Percentiles rank a stretch among this genome's conserved stretches.
These are phyloP conservation scores for Lethrus apterus DNA, from an alignment of 1,140 invertebrate species.

Conservation along the genomic window DNA sequence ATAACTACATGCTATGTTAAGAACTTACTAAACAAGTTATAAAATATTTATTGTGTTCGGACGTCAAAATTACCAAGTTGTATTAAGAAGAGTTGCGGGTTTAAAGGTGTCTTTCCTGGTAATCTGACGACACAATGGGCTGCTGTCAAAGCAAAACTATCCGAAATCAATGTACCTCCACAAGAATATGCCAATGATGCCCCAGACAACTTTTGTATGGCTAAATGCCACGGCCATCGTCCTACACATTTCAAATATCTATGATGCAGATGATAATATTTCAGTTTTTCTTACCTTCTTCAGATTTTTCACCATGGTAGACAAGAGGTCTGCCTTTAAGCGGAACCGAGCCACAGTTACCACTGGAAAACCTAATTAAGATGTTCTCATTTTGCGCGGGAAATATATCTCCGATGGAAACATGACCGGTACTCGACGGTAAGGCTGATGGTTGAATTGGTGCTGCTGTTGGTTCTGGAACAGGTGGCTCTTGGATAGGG, in stretches of 20 bases:
- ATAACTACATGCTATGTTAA: too few relatives aligned
- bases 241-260: too few relatives aligned
- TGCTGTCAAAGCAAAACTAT: conserved; percentile 48
- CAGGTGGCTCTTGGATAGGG: conserved; percentile 23
- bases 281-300: too few relatives aligned
- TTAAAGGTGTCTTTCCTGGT: background rate
- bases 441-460: background rate
- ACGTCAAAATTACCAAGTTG: conserved; percentile 21
- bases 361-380: background rate
- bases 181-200: conserved; percentile 40
- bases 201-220: conserved; percentile 8
- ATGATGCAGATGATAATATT: too few relatives aligned
- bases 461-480: conserved; percentile 16
- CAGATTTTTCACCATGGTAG: too few relatives aligned
- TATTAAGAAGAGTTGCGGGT: conserved; percentile 6
- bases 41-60: too few relatives aligned
- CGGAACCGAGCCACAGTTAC: background rate
- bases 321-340: too few relatives aligned
- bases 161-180: conserved; percentile 46
- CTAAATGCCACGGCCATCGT: conserved; percentile 17
- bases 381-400: background rate
- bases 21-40: too few relatives aligned
- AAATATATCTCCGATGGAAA: conserved; percentile 8
- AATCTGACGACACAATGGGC: conserved; percentile 47
- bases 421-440: background rate